A percentile compares a stretch with the other conserved stretches of the same genome.
These are phyloP conservation scores for Terebella lapidaria DNA, from an alignment of 2,888 invertebrate species.

Conservation along the genomic window DNA sequence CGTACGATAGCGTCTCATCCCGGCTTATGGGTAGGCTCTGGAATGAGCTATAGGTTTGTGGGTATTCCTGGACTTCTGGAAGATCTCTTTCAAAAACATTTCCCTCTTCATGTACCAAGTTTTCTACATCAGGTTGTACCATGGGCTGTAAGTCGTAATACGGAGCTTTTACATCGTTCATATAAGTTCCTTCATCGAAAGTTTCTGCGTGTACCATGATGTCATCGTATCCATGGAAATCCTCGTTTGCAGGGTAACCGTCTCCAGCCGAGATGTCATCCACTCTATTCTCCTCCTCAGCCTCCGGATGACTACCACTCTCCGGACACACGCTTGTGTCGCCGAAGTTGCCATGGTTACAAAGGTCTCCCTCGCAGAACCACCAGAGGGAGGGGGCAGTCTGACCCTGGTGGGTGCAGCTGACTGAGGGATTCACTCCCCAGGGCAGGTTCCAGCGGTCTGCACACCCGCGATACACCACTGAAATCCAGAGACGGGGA, in stretches of 20 bases:
- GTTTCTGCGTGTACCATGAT: no score
- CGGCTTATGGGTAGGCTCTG: no score
- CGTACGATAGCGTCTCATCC: neutral
- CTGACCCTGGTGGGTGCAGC: conserved; percentile 7
- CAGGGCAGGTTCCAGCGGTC: conserved; percentile 19
- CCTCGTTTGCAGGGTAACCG: no score
- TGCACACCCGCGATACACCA: conserved; percentile 18
- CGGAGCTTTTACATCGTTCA: neutral
- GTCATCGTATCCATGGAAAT: no score
- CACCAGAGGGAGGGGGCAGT: conserved; percentile 11
- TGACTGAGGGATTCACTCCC: conserved; percentile 9
- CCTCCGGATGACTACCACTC: no score
- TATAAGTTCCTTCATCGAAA: no score
- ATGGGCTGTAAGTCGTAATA: neutral
- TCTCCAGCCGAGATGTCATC: no score
- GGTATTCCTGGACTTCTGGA: neutral
- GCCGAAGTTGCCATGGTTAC: conserved; percentile 9
- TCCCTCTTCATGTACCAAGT: neutral
- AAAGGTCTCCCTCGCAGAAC: conserved; percentile 16
- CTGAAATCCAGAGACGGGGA: conserved; percentile 5
- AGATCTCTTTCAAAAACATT: neutral
- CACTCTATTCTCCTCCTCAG: no score
- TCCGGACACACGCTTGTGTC: neutral
- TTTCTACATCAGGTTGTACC: neutral
- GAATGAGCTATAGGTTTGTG: no score